Evolutionary conservation across 1,140 invertebrate genomes (phyloP), one percentile per base, ranked within the genome.

Genomic region (Palaemon carinicauda): DNA sequence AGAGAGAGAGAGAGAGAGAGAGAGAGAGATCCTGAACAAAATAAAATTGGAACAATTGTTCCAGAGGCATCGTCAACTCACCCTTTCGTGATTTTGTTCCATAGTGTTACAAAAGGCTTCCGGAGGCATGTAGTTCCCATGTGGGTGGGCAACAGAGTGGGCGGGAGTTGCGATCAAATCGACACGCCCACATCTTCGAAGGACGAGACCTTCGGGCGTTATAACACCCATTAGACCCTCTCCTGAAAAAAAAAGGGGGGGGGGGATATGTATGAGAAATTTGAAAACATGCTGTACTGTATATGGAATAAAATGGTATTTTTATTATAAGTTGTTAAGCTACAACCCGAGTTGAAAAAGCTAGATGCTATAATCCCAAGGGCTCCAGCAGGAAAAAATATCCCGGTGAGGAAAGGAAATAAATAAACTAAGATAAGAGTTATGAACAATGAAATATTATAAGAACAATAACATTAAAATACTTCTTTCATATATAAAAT

Each of bases 111-210:
- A 41, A 27, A 80, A 80, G 51, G 77, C 52, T 56, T 80, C 77
- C n/a, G 77, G 77, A 14, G 77, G 77, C 24, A 80, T 52, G n/a
- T 81, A 71, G 50, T 81, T 81, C 7, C 41, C 24, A 41, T 81
- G 82, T 52, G 33, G 54, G 82, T 56, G 73, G 27, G 31, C 53
- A 19, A 19, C 53, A 29, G 82, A 50, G 83, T 51, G 12, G 12
- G 83, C n/a, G 33, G 53, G 31, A 12, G 60, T 71, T 24, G 83
- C 10, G 14, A 71, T 27, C 41, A 85, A 75, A 17, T 85, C 75
- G 9, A 85, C 83, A 79, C 83, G 83, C 75, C 83, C 83, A 85
- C 83, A 85, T 31, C 74, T n/a, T 60, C n/a, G 56, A 17, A 85
- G 41, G 21, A 79, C 60, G 53, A 85, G 33, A 41, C 83, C 41